These are phyloP conservation scores for Mercenaria mercenaria DNA, from an alignment of 1,140 invertebrate species.

Conservation along the genomic window DNA sequence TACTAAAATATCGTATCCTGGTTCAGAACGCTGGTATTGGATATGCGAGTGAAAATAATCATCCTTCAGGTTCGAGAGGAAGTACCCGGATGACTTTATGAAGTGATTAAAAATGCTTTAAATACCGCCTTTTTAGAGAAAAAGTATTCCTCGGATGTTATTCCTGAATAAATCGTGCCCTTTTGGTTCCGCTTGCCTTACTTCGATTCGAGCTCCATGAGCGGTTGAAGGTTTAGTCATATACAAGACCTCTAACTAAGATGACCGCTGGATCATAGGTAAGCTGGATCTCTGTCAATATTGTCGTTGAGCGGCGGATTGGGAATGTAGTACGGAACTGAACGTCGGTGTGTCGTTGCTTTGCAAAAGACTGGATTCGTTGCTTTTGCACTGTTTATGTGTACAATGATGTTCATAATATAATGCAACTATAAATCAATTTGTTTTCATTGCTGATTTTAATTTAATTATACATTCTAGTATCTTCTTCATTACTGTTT, in stretches of 20 bases:
- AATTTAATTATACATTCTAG: background rate
- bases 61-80: slow-evolving; percentile 50
- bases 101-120: slow-evolving; percentile 49
- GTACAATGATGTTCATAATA: background rate
- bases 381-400: background rate
- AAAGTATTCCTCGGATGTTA: slow-evolving; percentile 45
- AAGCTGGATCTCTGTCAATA: slow-evolving; percentile 33
- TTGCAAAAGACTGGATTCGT: slow-evolving; percentile 20
- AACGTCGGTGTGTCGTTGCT: slow-evolving; percentile 43
- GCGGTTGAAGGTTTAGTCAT: slow-evolving; percentile 40
- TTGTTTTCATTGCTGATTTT: background rate
- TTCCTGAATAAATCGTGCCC: slow-evolving; percentile 58
- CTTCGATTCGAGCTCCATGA: slow-evolving; percentile 51
- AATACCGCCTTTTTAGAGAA: slow-evolving; percentile 13
- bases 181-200: slow-evolving; percentile 59
- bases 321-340: slow-evolving; percentile 60
- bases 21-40: slow-evolving; percentile 46
- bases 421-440: background rate
- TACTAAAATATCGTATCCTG: slow-evolving; percentile 48
- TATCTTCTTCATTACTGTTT: background rate
- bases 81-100: slow-evolving; percentile 57
- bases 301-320: slow-evolving; percentile 30
- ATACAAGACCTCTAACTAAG: slow-evolving; percentile 46
- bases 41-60: slow-evolving; percentile 49
- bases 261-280: slow-evolving; percentile 6